Base-by-base conservation (phyloP, 23 tunicate species). In the Trididemnum clinides region DNA sequence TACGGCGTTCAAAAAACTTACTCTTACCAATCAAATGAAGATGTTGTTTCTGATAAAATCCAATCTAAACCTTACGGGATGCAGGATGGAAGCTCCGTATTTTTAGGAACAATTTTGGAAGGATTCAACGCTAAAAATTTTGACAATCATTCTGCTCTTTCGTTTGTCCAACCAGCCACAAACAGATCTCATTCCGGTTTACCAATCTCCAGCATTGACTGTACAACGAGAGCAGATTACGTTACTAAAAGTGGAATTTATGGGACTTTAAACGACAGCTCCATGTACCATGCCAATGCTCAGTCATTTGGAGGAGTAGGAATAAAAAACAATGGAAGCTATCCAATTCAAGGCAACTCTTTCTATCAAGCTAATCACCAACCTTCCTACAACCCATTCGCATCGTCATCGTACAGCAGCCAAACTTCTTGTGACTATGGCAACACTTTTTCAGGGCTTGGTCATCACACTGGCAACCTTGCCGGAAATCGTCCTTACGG, bases 21-120 rank as follows among this genome's bases (percentile, higher is more conserved):
- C 58, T 87, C 85, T 0, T 87, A 77, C 58, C 85, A 87, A 26
- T 80, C 91, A 1, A 79, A 81, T 36, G 81, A 80, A 39, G 85
- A 71, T 26, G 65, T 73, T 7, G 2, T 25, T 74, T 25, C 18
- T 5, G 39, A 63, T 63, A 18, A 22, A 7, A 22, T n/a, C 7
- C 12, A 15, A 63, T 63, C 10, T 15, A 66, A 66, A 31, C 7
- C 6, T 30, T 29, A 31, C 22, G 75, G 37, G 1, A 39, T 36
- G 1, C 83, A 29, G 30, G 83, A 51, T 28, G 23, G 18, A 6
- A 78, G 30, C 66, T 31, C 83, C 23, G 2, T 35, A 78, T 2
- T 51, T 51, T 51, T 78, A 29, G 66, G 83, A 3, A 30, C 83
- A 29, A 32, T 78, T 4, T 29, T 78, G 18, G 83, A 78, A 2